Base-by-base conservation (phyloP, 2,888 invertebrate genomes). In the Branchellion lobata region DNA sequence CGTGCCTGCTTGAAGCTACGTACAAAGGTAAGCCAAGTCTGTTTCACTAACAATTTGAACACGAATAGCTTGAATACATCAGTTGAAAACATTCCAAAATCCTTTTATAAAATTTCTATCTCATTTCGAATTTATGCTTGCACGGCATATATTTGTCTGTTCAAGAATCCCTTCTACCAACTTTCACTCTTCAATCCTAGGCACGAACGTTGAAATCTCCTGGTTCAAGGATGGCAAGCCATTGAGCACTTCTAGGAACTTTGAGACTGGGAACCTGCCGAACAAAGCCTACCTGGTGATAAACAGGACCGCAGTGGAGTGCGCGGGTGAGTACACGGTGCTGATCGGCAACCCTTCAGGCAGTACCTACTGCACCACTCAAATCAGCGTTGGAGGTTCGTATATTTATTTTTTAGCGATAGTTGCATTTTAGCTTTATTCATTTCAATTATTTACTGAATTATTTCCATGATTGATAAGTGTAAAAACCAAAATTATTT, bases 161-260 rank as follows among this genome's bases (percentile, higher is more conserved):
- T n/a, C n/a, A n/a, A n/a, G n/a, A n/a, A n/a, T n/a, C n/a, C n/a
- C n/a, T n/a, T n/a, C n/a, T n/a, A n/a, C n/a, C n/a, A n/a, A n/a
- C n/a, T n/a, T n/a, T n/a, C n/a, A n/a, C n/a, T n/a, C n/a, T n/a
- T n/a, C n/a, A n/a, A n/a, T n/a, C n/a, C n/a, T n/a, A 81, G 81
- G 79, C 24, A 81, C 83, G 24, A 79, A 72, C 21, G 81, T 83
- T 3, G 79, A 77, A 24, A 81, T 84, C 21, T 79, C 79, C 0
- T 84, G 83, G 83, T 81, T 83, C 76, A 81, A 81, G 73, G 81
- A 82, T n/a, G 83, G 83, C 31, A 82, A 81, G 72, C 81, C 82
- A 21, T 51, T 84, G 29, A 81, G 80, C 75, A 27, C 79, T 40
- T 80, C 78, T 31, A 24, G 76, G 31, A 51, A 78, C 33, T 47